A percentile compares a stretch with the other conserved stretches of the same genome.
phyloP scores from a whole-genome alignment of 2,113 vertebrate species.

The Mustela lutreola region DNA sequence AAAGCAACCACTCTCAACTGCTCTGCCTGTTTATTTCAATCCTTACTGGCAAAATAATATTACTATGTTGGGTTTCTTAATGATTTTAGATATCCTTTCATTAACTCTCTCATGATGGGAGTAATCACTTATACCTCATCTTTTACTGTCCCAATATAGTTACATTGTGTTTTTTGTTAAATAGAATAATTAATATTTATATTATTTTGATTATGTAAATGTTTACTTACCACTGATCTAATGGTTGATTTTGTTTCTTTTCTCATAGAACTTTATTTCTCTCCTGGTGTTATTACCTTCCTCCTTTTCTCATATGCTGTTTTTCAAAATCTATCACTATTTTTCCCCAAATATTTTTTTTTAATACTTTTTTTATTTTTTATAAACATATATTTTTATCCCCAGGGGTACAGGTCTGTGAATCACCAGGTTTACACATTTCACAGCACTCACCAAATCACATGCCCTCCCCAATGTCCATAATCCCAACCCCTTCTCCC shows the following conservation, averaged over 20 bases:
- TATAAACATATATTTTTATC: too few relatives aligned
- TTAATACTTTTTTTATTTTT: too few relatives aligned
- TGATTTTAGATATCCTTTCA: background rate
- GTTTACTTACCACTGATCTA: background rate
- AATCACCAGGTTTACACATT: too few relatives aligned
- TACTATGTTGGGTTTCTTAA: background rate
- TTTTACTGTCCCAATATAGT: background rate
- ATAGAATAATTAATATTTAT: slow-evolving; percentile 10
- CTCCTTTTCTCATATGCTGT: background rate
- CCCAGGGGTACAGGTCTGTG: too few relatives aligned
- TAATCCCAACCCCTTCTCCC: too few relatives aligned
- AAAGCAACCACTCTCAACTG: background rate
- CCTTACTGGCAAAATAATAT: background rate
- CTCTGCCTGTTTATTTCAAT: background rate
- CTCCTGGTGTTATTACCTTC: background rate
- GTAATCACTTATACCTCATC: background rate
- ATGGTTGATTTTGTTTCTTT: slow-evolving; percentile 1
- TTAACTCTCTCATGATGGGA: background rate
- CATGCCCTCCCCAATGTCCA: too few relatives aligned
- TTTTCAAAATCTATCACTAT: background rate
- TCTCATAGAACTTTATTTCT: background rate
- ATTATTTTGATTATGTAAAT: slow-evolving; percentile 27
- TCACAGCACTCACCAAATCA: too few relatives aligned
- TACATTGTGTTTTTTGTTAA: background rate
- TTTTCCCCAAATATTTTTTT: background rate